A percentile compares a stretch with the other conserved stretches of the same genome.
Evolutionary conservation across 30 jellyfish, hydroid and myxozoan species (phyloP).

Genomic region (Aurelia aurita): DNA sequence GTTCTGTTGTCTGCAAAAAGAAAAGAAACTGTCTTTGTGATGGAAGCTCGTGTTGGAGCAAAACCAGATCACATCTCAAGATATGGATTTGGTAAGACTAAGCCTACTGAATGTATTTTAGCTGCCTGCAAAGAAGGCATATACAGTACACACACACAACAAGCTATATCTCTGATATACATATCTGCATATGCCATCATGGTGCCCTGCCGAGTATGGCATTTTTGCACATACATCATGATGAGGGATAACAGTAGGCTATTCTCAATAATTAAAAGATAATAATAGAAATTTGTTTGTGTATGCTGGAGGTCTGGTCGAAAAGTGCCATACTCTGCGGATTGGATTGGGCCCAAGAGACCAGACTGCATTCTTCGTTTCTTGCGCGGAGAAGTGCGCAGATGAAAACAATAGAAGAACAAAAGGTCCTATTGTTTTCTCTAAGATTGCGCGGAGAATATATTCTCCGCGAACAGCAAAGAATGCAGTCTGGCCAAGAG

Average conservation of each 20-base stretch:
- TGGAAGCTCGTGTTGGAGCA: slow-evolving; percentile 1
- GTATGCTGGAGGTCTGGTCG: neutral
- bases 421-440: no score
- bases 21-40: neutral
- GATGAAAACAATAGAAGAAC: no score
- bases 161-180: neutral
- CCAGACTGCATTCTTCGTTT: no score
- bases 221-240: neutral
- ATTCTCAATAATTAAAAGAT: neutral
- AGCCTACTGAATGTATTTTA: neutral
- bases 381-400: no score
- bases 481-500: neutral
- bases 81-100: slow-evolving; percentile 41
- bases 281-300: neutral
- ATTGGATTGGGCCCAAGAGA: neutral
- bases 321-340: slow-evolving; percentile 2
- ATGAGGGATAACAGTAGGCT: neutral
- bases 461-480: no score
- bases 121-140: neutral
- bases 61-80: slow-evolving; percentile 50
- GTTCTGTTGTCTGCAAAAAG: no score
- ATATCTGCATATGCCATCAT: neutral
- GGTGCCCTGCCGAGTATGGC: neutral
- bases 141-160: neutral
- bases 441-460: no score